Conservation (phyloP, 2,888 invertebrate genomes). For the Sminthurinus aureus region DNA sequence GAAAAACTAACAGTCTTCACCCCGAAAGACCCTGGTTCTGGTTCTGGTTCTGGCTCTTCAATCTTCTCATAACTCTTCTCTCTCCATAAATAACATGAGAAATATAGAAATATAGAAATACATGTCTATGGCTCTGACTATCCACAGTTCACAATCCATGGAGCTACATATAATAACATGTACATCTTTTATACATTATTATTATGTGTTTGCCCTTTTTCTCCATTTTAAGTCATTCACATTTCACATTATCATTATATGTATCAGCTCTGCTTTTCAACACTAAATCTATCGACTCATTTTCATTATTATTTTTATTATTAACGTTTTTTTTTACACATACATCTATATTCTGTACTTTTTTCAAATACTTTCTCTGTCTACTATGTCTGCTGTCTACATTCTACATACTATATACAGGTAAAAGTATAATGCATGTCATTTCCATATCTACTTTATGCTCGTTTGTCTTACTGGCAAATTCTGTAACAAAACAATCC, state of each 20-base stretch:
- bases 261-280: constrained; percentile 28
- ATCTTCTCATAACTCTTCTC: constrained; percentile 57
- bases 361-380: too few relatives aligned
- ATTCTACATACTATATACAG: too few relatives aligned
- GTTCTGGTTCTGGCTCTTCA: constrained; percentile 59
- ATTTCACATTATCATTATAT: constrained; percentile 2
- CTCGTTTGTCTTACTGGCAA: too few relatives aligned
- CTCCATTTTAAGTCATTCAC: neutral
- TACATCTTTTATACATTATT: neutral
- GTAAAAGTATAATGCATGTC: too few relatives aligned
- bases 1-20: constrained; percentile 61
- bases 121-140: neutral
- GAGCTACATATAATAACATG: neutral
- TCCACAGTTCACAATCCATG: constrained; percentile 7
- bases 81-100: constrained; percentile 10
- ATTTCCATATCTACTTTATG: too few relatives aligned
- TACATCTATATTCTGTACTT: too few relatives aligned
- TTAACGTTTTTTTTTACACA: neutral
- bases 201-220: neutral
- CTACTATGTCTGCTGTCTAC: too few relatives aligned
- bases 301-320: constrained; percentile 10
- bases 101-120: neutral
- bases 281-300: constrained; percentile 31
- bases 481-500: too few relatives aligned
- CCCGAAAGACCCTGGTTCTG: constrained; percentile 59